Conservation (phyloP, 2,113 vertebrate species). For the Zosterops borbonicus region DNA sequence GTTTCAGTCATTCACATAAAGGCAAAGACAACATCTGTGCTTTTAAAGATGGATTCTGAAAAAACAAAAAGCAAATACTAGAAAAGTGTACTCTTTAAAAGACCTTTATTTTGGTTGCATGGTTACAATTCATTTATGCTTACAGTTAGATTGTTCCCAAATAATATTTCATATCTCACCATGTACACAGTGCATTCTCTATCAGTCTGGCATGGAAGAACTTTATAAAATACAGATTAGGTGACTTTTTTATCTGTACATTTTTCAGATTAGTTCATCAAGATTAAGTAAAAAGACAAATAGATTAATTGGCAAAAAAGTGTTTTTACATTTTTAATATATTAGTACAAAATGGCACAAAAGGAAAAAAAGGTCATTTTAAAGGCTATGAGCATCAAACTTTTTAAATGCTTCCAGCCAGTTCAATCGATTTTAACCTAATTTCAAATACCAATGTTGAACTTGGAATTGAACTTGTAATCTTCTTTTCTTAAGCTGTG, state of each 20-base stretch:
- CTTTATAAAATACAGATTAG: slow-evolving; percentile 70
- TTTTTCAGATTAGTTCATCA: slow-evolving; percentile 60
- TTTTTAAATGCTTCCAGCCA: background rate
- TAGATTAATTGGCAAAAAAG: slow-evolving; percentile 59
- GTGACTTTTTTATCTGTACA: slow-evolving; percentile 33
- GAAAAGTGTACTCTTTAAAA: slow-evolving; percentile 26
- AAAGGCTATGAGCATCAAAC: slow-evolving; percentile 10
- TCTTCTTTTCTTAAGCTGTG: background rate
- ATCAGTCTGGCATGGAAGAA: slow-evolving; percentile 56
- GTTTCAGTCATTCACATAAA: background rate
- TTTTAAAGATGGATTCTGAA: background rate
- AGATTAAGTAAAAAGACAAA: slow-evolving; percentile 65
- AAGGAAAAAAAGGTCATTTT: slow-evolving; percentile 30
- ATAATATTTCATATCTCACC: slow-evolving; percentile 38
- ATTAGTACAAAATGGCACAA: slow-evolving; percentile 64
- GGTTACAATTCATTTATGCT: slow-evolving; percentile 50
- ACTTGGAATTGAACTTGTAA: background rate
- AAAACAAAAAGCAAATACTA: background rate
- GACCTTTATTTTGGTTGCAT: slow-evolving; percentile 73
- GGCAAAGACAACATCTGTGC: background rate
- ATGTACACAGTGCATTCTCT: slow-evolving; percentile 56
- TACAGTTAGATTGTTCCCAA: slow-evolving; percentile 56
- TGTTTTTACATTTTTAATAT: slow-evolving; percentile 45
- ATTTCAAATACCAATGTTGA: slow-evolving; percentile 8
- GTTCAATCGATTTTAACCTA: background rate